Percentiles rank a stretch among this genome's conserved stretches.
These are phyloP conservation scores for Catagonus wagneri DNA, from an alignment of 2,113 vertebrate genomes.

Conservation along the genomic window DNA sequence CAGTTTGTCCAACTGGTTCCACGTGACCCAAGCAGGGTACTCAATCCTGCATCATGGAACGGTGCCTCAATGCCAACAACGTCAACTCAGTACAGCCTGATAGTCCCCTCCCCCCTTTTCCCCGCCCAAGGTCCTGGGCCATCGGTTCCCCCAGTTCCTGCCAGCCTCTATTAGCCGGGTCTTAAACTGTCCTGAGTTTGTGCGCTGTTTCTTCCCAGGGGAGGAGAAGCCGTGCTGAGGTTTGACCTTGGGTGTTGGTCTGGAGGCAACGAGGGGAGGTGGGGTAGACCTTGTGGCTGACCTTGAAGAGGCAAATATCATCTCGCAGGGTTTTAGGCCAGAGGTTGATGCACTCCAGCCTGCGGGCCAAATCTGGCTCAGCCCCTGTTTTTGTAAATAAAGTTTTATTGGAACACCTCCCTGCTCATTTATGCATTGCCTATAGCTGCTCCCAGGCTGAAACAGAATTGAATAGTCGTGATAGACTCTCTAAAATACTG, in stretches of 20 bases:
- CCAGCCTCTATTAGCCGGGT: too few relatives aligned
- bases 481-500: background rate
- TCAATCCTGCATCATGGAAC: background rate
- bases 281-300: background rate
- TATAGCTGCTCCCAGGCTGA: background rate
- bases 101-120: background rate
- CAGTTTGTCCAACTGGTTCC: background rate
- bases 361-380: too few relatives aligned
- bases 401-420: background rate
- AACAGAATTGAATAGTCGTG: background rate
- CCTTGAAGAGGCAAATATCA: background rate
- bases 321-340: background rate
- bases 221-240: too few relatives aligned
- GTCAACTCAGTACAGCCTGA: background rate
- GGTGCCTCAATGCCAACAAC: background rate
- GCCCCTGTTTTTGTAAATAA: background rate
- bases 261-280: background rate
- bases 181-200: background rate
- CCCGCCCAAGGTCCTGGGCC: background rate
- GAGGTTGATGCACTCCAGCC: too few relatives aligned
- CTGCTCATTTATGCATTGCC: background rate
- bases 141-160: background rate
- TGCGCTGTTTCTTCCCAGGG: too few relatives aligned
- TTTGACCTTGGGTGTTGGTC: background rate
- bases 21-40: too few relatives aligned